Evolutionary conservation across 2,113 vertebrate species (phyloP).

Genomic region (Ifrita kowaldi): DNA sequence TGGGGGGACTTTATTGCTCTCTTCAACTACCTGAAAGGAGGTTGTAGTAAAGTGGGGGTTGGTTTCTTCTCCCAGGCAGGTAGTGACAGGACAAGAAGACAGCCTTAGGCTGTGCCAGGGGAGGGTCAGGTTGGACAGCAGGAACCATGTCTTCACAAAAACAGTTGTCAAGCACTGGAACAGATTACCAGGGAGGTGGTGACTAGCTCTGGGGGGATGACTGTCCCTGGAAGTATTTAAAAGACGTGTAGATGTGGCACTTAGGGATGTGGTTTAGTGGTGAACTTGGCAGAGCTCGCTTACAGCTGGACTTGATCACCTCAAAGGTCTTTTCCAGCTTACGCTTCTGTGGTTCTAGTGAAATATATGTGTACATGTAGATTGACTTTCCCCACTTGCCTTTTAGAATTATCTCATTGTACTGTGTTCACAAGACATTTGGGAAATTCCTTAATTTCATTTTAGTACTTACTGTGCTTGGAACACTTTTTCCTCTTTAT

Average conservation of each 20-base stretch:
- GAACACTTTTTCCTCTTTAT: neutral
- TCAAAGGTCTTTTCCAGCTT: neutral
- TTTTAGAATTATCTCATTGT: neutral
- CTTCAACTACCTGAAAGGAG: neutral
- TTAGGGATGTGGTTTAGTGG: neutral
- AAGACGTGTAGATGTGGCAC: accelerated
- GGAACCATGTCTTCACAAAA: neutral
- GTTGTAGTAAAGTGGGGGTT: neutral
- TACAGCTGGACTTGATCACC: neutral
- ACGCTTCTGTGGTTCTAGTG: neutral
- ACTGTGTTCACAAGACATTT: neutral
- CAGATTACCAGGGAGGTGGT: accelerated
- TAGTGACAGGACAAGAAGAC: neutral
- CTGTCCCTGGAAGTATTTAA: neutral
- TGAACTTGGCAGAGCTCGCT: neutral
- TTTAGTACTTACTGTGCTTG: neutral
- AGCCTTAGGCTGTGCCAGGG: neutral
- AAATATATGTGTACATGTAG: neutral
- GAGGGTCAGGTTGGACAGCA: neutral
- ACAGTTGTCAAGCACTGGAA: neutral
- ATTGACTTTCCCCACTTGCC: neutral
- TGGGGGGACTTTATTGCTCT: accelerated
- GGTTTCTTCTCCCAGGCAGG: neutral
- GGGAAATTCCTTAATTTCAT: neutral
- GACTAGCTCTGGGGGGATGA: neutral